These are phyloP conservation scores for Jordanella pulchra DNA, from an alignment of 2,797 vertebrate species.

Conservation along the genomic window DNA sequence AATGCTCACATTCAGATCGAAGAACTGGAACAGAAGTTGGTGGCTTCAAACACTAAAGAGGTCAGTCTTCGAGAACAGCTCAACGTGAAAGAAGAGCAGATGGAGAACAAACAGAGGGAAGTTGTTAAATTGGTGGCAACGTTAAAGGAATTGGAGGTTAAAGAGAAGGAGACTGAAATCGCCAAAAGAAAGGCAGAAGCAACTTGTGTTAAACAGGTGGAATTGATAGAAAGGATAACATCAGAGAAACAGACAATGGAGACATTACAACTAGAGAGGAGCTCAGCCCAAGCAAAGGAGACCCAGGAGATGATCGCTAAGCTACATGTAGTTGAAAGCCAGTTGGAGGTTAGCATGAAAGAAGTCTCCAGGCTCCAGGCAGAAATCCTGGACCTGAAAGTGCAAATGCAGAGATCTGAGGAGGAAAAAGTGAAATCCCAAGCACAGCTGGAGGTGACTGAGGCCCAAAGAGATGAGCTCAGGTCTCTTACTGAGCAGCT, in stretches of 20 bases:
- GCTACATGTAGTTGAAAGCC: conserved; percentile 78
- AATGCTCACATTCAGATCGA: conserved; percentile 77
- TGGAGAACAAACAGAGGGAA: conserved; percentile 75
- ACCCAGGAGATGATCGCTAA: conserved; percentile 70
- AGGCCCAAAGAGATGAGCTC: conserved; percentile 80
- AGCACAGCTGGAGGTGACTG: conserved; percentile 77
- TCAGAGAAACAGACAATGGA: conserved; percentile 75
- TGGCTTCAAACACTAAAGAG: conserved; percentile 76
- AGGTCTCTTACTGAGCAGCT: conserved; percentile 83
- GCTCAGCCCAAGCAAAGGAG: conserved; percentile 59
- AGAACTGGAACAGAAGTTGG: conserved; percentile 82
- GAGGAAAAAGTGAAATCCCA: conserved; percentile 79
- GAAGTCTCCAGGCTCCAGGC: conserved; percentile 85
- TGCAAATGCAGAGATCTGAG: conserved; percentile 74
- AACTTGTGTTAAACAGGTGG: conserved; percentile 73
- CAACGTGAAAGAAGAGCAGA: conserved; percentile 68
- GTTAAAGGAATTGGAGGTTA: conserved; percentile 66
- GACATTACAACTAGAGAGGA: conserved; percentile 73
- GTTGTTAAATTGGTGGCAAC: conserved; percentile 76
- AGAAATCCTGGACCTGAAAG: conserved; percentile 78
- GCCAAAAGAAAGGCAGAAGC: conserved; percentile 78
- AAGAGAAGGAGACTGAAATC: conserved; percentile 70
- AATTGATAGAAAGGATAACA: conserved; percentile 76
- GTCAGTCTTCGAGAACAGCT: conserved; percentile 78
- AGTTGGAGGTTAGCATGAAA: conserved; percentile 78